Percentiles rank a stretch among this genome's conserved stretches.
Conservation (phyloP, 2,797 vertebrate species). For the Lophius americanus region DNA sequence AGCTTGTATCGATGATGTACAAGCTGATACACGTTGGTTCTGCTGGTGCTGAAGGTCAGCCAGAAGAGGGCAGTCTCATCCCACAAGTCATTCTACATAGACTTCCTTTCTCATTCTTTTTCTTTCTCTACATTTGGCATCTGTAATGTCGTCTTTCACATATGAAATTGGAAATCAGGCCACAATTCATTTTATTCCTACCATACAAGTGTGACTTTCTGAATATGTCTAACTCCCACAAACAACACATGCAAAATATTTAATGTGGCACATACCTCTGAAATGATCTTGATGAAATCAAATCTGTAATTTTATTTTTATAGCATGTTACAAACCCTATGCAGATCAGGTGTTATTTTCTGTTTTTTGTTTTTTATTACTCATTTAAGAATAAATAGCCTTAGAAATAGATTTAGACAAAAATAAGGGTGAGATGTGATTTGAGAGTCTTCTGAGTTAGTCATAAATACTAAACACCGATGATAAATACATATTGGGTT, state of each 20-base stretch:
- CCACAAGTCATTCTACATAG: conserved; percentile 28
- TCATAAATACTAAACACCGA: no score
- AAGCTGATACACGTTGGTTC: background rate
- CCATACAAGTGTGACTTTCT: no score
- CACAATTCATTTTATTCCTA: no score
- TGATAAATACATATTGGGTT: no score
- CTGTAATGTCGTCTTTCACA: conserved; percentile 23
- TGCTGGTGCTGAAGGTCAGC: conserved; percentile 25
- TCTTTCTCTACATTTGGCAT: background rate
- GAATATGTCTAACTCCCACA: background rate
- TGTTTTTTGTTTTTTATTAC: no score
- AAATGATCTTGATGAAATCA: background rate
- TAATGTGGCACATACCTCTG: background rate
- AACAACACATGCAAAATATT: background rate
- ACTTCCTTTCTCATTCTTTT: background rate
- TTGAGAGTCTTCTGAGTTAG: no score
- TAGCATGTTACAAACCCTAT: background rate
- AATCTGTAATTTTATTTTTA: background rate
- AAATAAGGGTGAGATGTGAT: no score
- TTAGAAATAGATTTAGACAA: no score
- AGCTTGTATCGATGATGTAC: background rate
- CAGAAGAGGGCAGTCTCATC: conserved; percentile 79
- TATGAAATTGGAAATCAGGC: background rate
- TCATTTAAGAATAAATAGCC: no score
- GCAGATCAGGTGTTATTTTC: no score